phyloP scores from a whole-genome alignment of 1,140 invertebrate genomes.

The Cyrtorhinus lividipennis region DNA sequence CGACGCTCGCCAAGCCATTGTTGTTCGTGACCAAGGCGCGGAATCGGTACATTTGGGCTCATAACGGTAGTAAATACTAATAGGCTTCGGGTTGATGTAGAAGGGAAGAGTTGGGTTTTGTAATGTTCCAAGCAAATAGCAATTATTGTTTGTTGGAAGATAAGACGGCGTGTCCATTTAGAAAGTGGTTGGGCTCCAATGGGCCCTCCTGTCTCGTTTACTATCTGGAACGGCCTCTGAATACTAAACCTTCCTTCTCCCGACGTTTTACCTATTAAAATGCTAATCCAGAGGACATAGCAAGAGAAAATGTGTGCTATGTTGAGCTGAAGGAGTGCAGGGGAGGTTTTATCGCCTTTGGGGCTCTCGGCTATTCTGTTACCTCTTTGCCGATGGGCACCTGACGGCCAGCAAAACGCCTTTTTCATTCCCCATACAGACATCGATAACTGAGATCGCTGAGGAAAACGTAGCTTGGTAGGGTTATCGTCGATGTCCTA shows the following conservation, averaged over 20 bases:
- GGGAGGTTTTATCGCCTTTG: neutral
- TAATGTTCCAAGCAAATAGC: neutral
- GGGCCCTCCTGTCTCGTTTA: constrained; percentile 8
- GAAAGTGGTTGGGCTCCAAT: neutral
- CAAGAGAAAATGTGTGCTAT: constrained; percentile 7
- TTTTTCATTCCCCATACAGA: too few relatives aligned
- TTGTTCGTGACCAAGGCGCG: neutral
- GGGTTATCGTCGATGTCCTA: too few relatives aligned
- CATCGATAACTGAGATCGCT: too few relatives aligned
- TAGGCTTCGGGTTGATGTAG: neutral
- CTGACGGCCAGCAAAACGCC: neutral
- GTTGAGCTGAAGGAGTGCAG: neutral
- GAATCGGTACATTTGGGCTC: neutral
- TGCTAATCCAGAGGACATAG: constrained; percentile 11
- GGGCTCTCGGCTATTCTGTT: neutral
- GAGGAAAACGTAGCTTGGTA: too few relatives aligned
- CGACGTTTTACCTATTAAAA: constrained; percentile 14
- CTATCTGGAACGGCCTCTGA: constrained; percentile 8
- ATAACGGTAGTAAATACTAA: neutral
- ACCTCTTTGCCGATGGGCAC: neutral
- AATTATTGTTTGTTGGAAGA: neutral
- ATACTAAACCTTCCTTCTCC: constrained; percentile 3
- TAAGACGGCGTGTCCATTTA: constrained; percentile 7
- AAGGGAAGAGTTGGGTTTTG: neutral
- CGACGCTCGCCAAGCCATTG: neutral